Base-by-base conservation (phyloP, 2,113 vertebrate genomes). In the Mellivora capensis region DNA sequence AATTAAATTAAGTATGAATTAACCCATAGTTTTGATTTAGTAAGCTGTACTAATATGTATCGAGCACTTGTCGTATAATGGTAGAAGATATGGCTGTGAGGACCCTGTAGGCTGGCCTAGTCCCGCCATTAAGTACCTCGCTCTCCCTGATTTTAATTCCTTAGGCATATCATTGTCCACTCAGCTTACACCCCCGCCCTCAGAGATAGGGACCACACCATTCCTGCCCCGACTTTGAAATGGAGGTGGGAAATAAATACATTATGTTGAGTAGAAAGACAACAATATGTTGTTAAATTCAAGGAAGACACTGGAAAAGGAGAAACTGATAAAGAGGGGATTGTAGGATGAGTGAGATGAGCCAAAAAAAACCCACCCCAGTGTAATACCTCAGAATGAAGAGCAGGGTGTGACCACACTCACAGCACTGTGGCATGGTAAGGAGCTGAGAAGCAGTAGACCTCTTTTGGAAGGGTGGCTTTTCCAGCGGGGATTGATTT, bases 1-100 rank as follows among this genome's bases (percentile, higher is more conserved):
- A 96, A 97, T 97, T 96, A 62, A 95, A 96, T 93, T 95, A 96
- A 69, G 80, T n/a, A 27, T 54, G 86, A 87, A 69, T 95, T 90
- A 90, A 76, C 49, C 20, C 84, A 80, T 10, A 18, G 37, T 77
- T 87, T 90, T 52, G 59, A 96, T 94, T 90, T 80, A 47, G 71
- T 17, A 39, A 90, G 42, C 71, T 71, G 31, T 39, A 3, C 54
- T 47, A 79, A 52, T 74, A 42, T 42, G 76, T 29, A 47, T 59
- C 2, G 3, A 52, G n/a, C 37, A 37, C 61, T 62, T 69, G 74
- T 15, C 72, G 39, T 44, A 34, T 80, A 72, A 42, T 67, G 27
- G 6, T 14, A 27, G 82, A 31, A 42, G 37, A 29, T 17, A 0
- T 8, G 85, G 15, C 17, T 47, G 31, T 12, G 79, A 29, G 71